Evolutionary conservation across 2,888 invertebrate genomes (phyloP).

Genomic region (Lepidocyrtinus sp.): DNA sequence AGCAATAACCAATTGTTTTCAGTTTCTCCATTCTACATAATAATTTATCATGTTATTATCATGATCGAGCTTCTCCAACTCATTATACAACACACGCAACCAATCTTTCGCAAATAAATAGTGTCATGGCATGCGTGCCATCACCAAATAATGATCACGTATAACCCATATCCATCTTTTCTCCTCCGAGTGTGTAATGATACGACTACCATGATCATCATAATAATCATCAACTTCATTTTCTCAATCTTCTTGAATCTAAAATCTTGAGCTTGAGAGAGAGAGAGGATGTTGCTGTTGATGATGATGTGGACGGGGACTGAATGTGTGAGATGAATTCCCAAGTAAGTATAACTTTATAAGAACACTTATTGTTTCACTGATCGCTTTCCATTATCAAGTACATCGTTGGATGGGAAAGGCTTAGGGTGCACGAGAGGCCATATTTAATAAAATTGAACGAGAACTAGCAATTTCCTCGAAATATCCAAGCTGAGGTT

Average conservation of each 20-base stretch:
- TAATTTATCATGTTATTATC: not conserved
- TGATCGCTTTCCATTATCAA: not conserved
- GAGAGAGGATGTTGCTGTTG: not conserved
- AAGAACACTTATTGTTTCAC: not conserved
- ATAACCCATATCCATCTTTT: not conserved
- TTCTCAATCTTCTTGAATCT: constrained; percentile 3
- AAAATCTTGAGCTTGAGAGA: not conserved
- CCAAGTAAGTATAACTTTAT: constrained; percentile 10
- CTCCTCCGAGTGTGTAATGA: not conserved
- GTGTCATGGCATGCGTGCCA: constrained; percentile 38
- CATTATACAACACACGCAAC: constrained; percentile 27
- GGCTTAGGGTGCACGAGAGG: not conserved
- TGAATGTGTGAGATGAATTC: constrained; percentile 31
- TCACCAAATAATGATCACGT: constrained; percentile 36
- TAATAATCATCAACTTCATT: constrained; percentile 14
- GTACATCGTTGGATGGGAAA: not conserved
- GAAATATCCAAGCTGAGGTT: no score
- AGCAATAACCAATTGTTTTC: not conserved
- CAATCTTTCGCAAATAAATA: constrained; percentile 26
- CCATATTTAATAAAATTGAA: not conserved
- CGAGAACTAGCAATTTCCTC: not conserved
- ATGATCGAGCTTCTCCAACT: not conserved
- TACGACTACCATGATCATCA: constrained; percentile 6
- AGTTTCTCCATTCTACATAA: not conserved
- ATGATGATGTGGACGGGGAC: not conserved